Percentiles rank a stretch among this genome's conserved stretches.
Evolutionary conservation across 2,113 vertebrate species (phyloP).

Genomic region (Zosterops japonicus): DNA sequence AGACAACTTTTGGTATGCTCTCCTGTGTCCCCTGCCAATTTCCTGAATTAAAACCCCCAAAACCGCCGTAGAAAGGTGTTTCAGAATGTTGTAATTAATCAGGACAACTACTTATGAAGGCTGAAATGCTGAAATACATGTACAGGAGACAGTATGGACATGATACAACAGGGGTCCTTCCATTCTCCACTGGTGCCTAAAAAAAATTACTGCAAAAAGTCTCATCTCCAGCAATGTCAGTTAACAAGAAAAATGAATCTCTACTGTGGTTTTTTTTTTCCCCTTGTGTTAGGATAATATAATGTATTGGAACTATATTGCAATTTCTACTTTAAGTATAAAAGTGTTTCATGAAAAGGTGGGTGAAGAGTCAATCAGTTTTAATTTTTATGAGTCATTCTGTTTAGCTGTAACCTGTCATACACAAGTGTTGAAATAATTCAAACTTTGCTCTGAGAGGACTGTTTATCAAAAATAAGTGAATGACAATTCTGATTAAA

Average conservation of each 20-base stretch:
- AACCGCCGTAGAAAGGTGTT: not conserved
- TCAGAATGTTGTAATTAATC: not conserved
- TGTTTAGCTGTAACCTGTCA: not conserved
- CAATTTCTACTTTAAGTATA: not conserved
- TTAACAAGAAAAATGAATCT: not conserved
- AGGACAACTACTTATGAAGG: not conserved
- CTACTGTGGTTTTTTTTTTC: accelerated
- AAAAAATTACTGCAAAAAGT: not conserved
- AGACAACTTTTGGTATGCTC: not conserved
- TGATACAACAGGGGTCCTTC: not conserved
- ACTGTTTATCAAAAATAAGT: not conserved
- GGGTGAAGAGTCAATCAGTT: not conserved
- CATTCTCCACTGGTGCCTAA: not conserved
- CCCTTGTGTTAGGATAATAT: not conserved
- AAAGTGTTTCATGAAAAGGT: not conserved
- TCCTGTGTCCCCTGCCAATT: not conserved
- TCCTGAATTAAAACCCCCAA: not conserved
- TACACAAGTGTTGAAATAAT: not conserved
- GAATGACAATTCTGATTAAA: not conserved
- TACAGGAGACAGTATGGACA: not conserved
- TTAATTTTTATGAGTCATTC: not conserved
- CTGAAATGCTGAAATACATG: not conserved
- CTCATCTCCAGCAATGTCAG: not conserved
- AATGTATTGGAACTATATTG: not conserved
- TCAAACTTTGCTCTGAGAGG: not conserved